phyloP scores from a whole-genome alignment of 2,888 invertebrate genomes.

The Pedicia rivosa region DNA sequence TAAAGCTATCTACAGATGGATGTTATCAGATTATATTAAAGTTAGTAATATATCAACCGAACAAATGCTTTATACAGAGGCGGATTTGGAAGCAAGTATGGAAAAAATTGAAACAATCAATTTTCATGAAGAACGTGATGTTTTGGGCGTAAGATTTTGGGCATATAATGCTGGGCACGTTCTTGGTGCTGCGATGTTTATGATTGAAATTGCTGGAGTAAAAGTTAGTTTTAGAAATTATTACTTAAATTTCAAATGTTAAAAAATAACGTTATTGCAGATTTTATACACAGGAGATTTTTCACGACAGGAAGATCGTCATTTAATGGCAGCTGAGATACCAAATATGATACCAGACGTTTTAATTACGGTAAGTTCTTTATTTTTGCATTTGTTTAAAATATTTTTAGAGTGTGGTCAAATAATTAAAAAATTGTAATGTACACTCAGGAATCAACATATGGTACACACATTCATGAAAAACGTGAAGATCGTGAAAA shows the following conservation, averaged over 20 bases:
- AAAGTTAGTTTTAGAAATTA: conserved; percentile 36
- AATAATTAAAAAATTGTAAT: too few species aligned
- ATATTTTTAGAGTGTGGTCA: too few species aligned
- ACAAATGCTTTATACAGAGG: conserved; percentile 94
- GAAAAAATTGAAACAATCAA: conserved; percentile 97
- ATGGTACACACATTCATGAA: conserved; percentile 98
- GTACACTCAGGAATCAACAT: conserved; percentile 89
- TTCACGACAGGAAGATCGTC: conserved; percentile 94
- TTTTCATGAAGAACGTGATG: conserved; percentile 95
- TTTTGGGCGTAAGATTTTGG: conserved; percentile 94
- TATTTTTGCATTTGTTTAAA: too few species aligned
- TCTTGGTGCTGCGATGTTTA: conserved; percentile 98
- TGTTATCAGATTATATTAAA: conserved; percentile 97
- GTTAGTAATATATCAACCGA: conserved; percentile 95
- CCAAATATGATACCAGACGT: conserved; percentile 94
- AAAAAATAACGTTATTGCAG: too few species aligned
- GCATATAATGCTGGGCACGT: conserved; percentile 99
- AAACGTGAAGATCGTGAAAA: conserved; percentile 92
- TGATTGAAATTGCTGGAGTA: conserved; percentile 99
- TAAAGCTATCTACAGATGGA: conserved; percentile 97
- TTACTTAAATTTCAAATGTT: neutral
- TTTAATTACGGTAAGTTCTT: conserved; percentile 61
- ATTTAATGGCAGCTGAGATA: conserved; percentile 98
- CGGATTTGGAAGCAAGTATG: conserved; percentile 94
- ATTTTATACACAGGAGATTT: conserved; percentile 96